These are phyloP conservation scores for Lapara coniferarum DNA, from an alignment of 2,888 invertebrate species.

Conservation along the genomic window DNA sequence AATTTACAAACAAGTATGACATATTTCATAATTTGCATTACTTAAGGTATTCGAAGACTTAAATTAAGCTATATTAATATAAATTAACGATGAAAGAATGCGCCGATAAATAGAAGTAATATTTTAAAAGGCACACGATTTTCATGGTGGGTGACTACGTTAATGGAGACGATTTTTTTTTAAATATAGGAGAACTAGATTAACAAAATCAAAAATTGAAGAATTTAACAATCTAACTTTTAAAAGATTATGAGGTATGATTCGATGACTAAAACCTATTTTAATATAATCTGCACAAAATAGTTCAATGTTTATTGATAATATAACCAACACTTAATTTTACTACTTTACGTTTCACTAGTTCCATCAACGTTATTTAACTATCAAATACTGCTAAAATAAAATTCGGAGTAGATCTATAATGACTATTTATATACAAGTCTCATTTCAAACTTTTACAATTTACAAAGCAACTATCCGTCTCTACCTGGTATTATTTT, in stretches of 20 bases:
- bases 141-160: neutral
- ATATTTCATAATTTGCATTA: slow-evolving; percentile 53
- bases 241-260: slow-evolving; percentile 52
- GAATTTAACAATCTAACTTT: slow-evolving; percentile 3
- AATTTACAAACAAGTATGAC: slow-evolving; percentile 56
- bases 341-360: neutral
- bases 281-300: slow-evolving; percentile 25
- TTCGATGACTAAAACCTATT: slow-evolving; percentile 50
- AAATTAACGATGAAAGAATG: neutral
- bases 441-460: neutral
- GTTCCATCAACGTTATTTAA: neutral
- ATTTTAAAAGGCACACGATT: slow-evolving; percentile 4
- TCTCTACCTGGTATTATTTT: neutral
- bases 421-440: slow-evolving; percentile 7
- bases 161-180: neutral
- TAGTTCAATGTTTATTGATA: neutral
- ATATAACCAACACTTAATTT: slow-evolving; percentile 2
- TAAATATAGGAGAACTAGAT: neutral
- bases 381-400: neutral
- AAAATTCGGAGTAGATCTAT: neutral
- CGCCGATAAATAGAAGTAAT: slow-evolving; percentile 13
- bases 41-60: slow-evolving; percentile 10
- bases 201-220: slow-evolving; percentile 4
- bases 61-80: slow-evolving; percentile 11
- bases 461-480: neutral